Base-by-base conservation (phyloP, 2,888 invertebrate species). In the Drosophila subsilvestris region DNA sequence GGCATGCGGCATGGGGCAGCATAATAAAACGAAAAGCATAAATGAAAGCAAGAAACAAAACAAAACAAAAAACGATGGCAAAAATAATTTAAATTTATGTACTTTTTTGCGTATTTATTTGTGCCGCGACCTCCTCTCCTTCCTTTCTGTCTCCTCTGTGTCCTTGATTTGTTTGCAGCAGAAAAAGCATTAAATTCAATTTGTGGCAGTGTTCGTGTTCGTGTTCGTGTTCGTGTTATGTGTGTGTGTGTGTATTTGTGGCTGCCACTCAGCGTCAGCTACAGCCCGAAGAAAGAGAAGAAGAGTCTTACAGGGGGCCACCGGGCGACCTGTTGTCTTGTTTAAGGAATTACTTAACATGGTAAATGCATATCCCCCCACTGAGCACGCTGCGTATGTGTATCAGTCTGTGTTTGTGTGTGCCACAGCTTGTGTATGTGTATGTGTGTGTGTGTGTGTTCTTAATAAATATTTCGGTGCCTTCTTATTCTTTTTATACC, bases 81-180 rank as follows among this genome's bases (percentile, higher is more conserved):
- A 86, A 86, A 76, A 88, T 88, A 86, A 86, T 86, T 84, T 88
- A 88, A 88, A 86, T 86, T 86, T 88, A 88, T 85, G 77, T 83
- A 86, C 88, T 85, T 81, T 69, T 71, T 69, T 67, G 66, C 67
- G 71, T 74, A 82, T 78, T 71, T 81, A 79, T 85, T 74, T 81
- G 77, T 77, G 75, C 81, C 73, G 27, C 45, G 44, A 51, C 43
- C 29, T 54, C 29, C 32, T 4, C 53, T 25, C n/a, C 47, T 49
- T 58, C 50, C 63, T 49, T 53, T 44, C 56, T 65, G 59, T 51
- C 50, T 43, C 47, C 50, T 51, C 58, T n/a, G 60, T 70, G 77
- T 81, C 62, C 53, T 75, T 74, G 79, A 66, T 68, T 70, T 71
- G 69, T 66, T 76, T 69, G 44, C 71, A 63, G 68, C 85, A 71